A percentile compares a stretch with the other conserved stretches of the same genome.
phyloP scores from a whole-genome alignment of 1,140 invertebrate genomes.

The Cydia pomonella region DNA sequence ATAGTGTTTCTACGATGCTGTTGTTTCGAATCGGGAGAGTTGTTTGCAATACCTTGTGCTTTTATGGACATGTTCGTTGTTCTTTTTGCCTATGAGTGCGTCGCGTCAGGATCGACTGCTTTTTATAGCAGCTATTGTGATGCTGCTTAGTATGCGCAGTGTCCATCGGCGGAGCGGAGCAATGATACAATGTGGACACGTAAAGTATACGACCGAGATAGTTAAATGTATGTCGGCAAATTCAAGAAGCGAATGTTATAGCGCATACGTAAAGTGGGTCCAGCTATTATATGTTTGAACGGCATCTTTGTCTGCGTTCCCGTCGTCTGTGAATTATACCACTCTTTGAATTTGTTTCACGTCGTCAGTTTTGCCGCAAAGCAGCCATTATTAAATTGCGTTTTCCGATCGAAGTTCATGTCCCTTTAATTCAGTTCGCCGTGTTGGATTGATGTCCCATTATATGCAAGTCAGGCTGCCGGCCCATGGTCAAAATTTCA shows the following conservation, averaged over 20 bases:
- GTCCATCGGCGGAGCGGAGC: constrained; percentile 41
- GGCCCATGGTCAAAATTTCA: constrained; percentile 73
- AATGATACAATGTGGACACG: constrained; percentile 51
- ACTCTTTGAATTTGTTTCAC: constrained; percentile 25
- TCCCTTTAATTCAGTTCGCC: constrained; percentile 51
- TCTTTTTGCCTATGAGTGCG: constrained; percentile 41
- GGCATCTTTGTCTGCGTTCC: neutral
- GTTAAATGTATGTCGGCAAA: constrained; percentile 46
- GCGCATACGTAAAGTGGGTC: neutral
- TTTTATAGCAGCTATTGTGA: constrained; percentile 59
- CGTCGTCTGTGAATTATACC: neutral
- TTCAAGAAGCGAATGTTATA: constrained; percentile 31
- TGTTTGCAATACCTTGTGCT: constrained; percentile 26
- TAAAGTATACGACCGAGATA: constrained; percentile 51
- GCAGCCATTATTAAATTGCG: constrained; percentile 21
- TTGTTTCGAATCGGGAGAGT: neutral
- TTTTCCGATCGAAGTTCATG: constrained; percentile 19
- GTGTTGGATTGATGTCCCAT: constrained; percentile 66
- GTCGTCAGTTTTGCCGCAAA: constrained; percentile 10
- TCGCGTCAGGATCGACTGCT: constrained; percentile 45
- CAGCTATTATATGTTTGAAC: constrained; percentile 8
- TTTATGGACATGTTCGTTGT: constrained; percentile 41
- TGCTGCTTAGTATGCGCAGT: constrained; percentile 53
- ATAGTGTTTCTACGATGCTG: constrained; percentile 21
- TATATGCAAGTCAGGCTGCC: constrained; percentile 62